Base-by-base conservation (phyloP, 2,888 invertebrate genomes). In the Nebria salina region DNA sequence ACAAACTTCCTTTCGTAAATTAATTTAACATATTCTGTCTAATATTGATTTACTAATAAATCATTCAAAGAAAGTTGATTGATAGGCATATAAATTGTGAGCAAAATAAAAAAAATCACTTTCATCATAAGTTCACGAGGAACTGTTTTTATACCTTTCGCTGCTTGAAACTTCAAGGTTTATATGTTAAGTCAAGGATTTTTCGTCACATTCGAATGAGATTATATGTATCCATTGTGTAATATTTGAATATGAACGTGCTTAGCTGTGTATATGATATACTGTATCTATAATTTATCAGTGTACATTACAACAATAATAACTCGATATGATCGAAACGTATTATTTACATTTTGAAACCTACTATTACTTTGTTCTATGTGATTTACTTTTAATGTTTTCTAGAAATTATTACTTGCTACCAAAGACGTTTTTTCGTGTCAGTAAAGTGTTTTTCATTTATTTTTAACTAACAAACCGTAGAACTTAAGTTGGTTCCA, bases 131-230 rank as follows among this genome's bases (percentile, higher is more conserved):
- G 43, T 43, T 43, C 43, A 43, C 9, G 54, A 54, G 54, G 54
- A 54, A 54, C 54, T 54, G 54, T 54, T 54, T 54, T 54, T 54
- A 54, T 54, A 54, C 54, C 54, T 54, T 54, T 54, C 54, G 54
- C 54, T 54, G 54, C 7, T 54, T 7, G 54, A 54, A 54, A 54
- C 54, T 0, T 54, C 54, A 54, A 54, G 54, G 54, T 54, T 54
- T 54, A 7, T 54, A 54, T 8, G 3, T 54, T 13, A 54, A 54
- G 54, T 54, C 54, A 54, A 54, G 54, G 54, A 8, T 54, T 54
- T 54, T 54, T 54, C 54, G 54, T 54, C 54, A 54, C 54, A 54
- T 54, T 54, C 54, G 54, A 54, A 54, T 54, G 54, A 54, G 54
- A 54, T 54, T 54, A 54, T 54, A 54, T 54, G 54, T 54, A 54